Evolutionary conservation across 2,113 vertebrate species (phyloP).

Genomic region (Cacatua alba): DNA sequence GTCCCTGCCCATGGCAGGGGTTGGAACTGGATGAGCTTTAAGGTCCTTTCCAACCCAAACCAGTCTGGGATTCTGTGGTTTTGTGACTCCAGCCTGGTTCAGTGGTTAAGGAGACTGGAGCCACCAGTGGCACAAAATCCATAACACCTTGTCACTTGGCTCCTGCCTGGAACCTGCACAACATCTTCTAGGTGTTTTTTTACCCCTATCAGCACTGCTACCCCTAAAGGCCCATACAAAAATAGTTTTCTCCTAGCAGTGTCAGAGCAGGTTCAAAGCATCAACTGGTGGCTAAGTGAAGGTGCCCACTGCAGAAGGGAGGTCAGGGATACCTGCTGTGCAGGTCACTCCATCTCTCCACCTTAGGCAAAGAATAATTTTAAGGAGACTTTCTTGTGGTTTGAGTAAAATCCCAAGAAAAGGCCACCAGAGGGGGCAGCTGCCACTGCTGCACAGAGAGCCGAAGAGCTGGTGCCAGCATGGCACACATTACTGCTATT

Average conservation of each 20-base stretch:
- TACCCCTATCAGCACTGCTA: rapidly evolving
- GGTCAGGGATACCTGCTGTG: not conserved
- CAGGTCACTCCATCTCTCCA: not conserved
- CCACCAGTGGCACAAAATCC: not conserved
- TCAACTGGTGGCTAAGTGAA: not conserved
- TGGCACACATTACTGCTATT: not conserved
- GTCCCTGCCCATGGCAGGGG: not conserved
- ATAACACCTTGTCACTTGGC: not conserved
- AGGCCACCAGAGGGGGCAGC: conserved; percentile 47
- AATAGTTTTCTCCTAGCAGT: not conserved
- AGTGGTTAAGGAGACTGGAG: not conserved
- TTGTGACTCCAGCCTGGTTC: not conserved
- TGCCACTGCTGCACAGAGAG: not conserved
- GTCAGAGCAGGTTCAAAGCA: not conserved
- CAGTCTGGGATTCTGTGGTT: not conserved
- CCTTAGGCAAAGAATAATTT: not conserved
- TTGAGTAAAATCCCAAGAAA: not conserved
- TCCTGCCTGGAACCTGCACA: not conserved
- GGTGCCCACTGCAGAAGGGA: not conserved
- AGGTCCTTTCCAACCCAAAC: not conserved
- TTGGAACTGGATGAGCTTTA: not conserved
- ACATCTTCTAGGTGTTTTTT: not conserved
- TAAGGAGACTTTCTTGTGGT: not conserved
- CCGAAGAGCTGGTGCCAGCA: not conserved
- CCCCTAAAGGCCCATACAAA: not conserved